Conservation (phyloP, 2,113 vertebrate species). For the Rhabdomys dilectus region DNA sequence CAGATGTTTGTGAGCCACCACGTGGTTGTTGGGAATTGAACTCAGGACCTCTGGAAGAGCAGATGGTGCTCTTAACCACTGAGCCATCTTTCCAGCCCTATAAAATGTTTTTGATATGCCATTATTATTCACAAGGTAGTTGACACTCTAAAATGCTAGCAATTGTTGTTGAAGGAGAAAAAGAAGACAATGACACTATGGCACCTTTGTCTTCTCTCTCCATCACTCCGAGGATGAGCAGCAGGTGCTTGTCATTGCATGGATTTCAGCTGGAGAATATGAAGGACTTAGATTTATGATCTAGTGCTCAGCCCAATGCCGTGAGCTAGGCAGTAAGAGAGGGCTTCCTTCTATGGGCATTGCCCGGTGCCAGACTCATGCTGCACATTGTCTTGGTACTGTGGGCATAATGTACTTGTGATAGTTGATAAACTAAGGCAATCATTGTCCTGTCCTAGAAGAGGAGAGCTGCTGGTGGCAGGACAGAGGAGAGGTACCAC, state of each 20-base stretch:
- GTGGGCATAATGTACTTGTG: background rate
- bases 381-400: background rate
- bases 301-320: background rate
- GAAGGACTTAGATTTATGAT: background rate
- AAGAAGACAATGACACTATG: background rate
- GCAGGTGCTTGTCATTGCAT: background rate
- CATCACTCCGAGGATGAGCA: background rate
- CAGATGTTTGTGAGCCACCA: too few species aligned
- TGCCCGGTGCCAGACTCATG: too few species aligned
- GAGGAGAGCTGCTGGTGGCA: background rate
- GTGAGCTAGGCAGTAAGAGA: background rate
- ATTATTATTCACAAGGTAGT: background rate
- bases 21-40: too few species aligned
- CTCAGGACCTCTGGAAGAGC: too few species aligned
- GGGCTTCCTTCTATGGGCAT: background rate
- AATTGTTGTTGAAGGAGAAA: background rate
- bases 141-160: background rate
- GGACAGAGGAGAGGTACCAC: background rate
- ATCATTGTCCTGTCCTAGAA: background rate
- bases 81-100: too few species aligned
- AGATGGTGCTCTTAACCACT: too few species aligned
- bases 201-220: background rate
- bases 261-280: background rate
- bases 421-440: background rate
- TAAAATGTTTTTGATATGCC: background rate